These are phyloP conservation scores for Amphimallon solstitiale DNA, from an alignment of 2,888 invertebrate genomes.

Conservation along the genomic window DNA sequence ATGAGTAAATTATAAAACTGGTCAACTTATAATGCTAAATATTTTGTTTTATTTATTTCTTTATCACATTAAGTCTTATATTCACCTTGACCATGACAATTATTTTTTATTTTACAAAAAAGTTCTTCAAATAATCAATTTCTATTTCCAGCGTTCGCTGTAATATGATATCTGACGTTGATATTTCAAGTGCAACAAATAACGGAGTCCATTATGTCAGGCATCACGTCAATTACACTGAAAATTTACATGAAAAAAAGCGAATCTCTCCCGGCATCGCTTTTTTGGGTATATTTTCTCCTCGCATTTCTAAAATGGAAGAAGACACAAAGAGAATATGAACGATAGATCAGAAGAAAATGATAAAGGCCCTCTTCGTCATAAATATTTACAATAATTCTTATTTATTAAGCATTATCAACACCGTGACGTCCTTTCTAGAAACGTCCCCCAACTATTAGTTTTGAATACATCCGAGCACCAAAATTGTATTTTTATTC, in stretches of 20 bases:
- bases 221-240: slow-evolving; percentile 5
- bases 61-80: no score
- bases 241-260: slow-evolving; percentile 8
- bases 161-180: not conserved
- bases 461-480: not conserved
- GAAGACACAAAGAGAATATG: not conserved
- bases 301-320: not conserved
- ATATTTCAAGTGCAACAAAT: not conserved
- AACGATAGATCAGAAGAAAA: slow-evolving; percentile 4
- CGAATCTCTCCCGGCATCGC: not conserved
- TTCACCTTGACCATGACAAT: no score
- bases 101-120: no score
- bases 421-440: not conserved
- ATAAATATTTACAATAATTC: slow-evolving; percentile 16
- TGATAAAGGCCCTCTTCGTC: not conserved
- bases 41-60: no score
- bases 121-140: no score
- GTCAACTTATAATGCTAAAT: no score
- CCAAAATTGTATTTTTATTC: slow-evolving; percentile 18
- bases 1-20: no score
- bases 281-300: not conserved
- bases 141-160: not conserved
- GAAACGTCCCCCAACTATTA: not conserved
- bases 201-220: not conserved
- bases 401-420: slow-evolving; percentile 22